Conservation (phyloP, 2,888 invertebrate genomes). For the Nomada flava region DNA sequence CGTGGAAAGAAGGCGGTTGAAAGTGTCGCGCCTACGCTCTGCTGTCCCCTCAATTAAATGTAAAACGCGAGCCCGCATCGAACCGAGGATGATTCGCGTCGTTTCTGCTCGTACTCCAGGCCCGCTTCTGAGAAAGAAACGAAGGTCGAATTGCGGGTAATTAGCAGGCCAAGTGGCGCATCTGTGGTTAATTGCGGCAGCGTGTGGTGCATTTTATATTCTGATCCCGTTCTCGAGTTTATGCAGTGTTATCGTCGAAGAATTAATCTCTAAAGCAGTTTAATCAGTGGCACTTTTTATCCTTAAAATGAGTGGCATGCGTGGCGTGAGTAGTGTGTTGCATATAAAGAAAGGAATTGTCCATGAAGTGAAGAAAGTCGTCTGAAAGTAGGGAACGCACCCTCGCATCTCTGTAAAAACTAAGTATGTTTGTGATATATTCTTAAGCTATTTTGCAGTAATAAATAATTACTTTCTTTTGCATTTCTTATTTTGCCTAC, state of each 20-base stretch:
- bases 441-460: background rate
- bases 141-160: constrained; percentile 2
- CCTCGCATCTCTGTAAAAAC: too few species aligned
- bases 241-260: too few species aligned
- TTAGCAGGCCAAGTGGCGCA: background rate
- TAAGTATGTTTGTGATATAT: background rate
- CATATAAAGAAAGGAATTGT: too few species aligned
- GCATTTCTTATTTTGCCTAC: too few species aligned
- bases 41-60: constrained; percentile 27
- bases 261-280: too few species aligned
- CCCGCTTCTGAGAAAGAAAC: constrained; percentile 22
- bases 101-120: background rate
- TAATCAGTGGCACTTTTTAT: too few species aligned
- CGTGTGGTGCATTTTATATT: background rate
- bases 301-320: too few species aligned
- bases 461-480: too few species aligned
- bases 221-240: too few species aligned
- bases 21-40: constrained; percentile 47
- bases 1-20: constrained; percentile 7
- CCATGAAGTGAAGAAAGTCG: too few species aligned
- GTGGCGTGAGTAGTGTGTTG: too few species aligned
- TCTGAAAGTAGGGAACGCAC: too few species aligned
- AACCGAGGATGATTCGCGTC: background rate
- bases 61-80: constrained; percentile 39
- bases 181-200: background rate